These are phyloP conservation scores for Latrodectus elegans DNA, from an alignment of 2,888 invertebrate species.

Conservation along the genomic window DNA sequence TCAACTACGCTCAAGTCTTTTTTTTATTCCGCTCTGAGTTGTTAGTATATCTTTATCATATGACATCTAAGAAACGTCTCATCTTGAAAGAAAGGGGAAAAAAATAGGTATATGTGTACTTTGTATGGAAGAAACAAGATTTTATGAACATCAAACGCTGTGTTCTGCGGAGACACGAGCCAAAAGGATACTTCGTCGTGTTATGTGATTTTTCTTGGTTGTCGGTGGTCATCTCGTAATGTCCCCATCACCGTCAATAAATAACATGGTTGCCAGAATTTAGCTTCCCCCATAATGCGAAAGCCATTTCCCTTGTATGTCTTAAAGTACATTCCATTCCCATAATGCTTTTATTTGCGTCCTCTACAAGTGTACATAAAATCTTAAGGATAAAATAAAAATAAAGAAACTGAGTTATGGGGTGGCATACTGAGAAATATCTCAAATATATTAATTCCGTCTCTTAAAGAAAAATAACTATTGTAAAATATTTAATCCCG, in stretches of 20 bases:
- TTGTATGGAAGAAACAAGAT: not conserved
- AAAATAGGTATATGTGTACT: not conserved
- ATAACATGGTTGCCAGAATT: conserved; percentile 6
- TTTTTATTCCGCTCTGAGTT: too few species aligned
- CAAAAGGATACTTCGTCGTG: not conserved
- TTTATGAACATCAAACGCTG: conserved; percentile 2
- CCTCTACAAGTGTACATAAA: too few species aligned
- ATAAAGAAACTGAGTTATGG: too few species aligned
- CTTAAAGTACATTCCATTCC: not conserved
- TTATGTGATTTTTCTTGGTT: not conserved
- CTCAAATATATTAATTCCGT: too few species aligned
- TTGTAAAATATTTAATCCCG: too few species aligned
- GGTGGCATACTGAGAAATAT: too few species aligned
- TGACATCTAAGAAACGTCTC: too few species aligned
- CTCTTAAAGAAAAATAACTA: too few species aligned
- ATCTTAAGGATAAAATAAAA: too few species aligned
- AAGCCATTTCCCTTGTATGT: not conserved
- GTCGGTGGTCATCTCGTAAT: not conserved
- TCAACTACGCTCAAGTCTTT: too few species aligned
- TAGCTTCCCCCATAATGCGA: not conserved
- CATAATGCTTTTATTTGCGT: too few species aligned
- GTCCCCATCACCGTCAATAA: conserved; percentile 17
- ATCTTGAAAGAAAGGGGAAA: not conserved
- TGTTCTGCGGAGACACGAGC: not conserved
- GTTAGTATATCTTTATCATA: too few species aligned